Base-by-base conservation (phyloP, 2,888 invertebrate genomes). In the Agrotis ipsilon region DNA sequence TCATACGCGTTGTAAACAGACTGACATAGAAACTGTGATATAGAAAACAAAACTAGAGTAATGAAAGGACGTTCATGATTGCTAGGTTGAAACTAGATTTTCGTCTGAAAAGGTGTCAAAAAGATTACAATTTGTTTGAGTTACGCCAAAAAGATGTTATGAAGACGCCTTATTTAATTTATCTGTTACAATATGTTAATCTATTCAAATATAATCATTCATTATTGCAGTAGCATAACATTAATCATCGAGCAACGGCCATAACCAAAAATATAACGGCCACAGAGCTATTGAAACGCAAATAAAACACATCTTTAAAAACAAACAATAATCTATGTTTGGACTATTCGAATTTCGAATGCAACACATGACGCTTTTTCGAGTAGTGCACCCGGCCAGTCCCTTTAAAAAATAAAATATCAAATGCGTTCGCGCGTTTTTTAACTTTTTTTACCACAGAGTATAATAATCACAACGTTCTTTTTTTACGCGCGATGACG, bases 401-500 rank as follows among this genome's bases (percentile, higher is more conserved):
- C 77, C 76, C 60, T 66, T 83, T 80, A 89, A 88, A 91, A 92
- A 92, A 88, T 32, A 60, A 91, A 85, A 89, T 87, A 87, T 88
- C 83, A 86, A 89, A 89, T 82, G 87, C 86, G 86, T 75, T 82
- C 83, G 79, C 83, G 85, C 79, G 79, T 76, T 83, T 88, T 91
- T 89, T 88, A 84, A 85, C 84, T 88, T 89, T 92, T 39, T 90
- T 83, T 82, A 78, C 71, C 79, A 83, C 78, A 72, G 76, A 57
- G 76, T 57, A 57, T 67, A 66, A 72, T 72, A 75, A 75, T 76
- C 72, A 67, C 32, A 39, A 51, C 57, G 39, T 76, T 75, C 57
- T 76, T 76, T 72, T 72, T 72, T 76, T 76, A 76, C 32, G 75
- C 81, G 78, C 86, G 90, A 93, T 95, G 95, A 96, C 94, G 94